Percentiles rank a stretch among this genome's conserved stretches.
Conservation (phyloP, 1,140 invertebrate species). For the Drosophila murphyi region DNA sequence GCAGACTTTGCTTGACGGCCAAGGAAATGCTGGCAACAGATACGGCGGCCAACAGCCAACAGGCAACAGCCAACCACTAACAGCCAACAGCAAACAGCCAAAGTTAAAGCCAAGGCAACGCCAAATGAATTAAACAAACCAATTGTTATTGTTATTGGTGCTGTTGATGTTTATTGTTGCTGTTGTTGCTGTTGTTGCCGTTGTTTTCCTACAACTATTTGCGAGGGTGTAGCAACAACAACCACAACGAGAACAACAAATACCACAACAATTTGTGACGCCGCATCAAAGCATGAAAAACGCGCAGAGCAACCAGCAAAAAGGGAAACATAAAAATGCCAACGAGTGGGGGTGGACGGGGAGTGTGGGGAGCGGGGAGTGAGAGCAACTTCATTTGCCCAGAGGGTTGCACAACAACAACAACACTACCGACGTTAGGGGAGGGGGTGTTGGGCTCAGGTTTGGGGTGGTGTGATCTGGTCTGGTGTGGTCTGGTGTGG, state of each 20-base stretch:
- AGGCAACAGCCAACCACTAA: conserved; percentile 12
- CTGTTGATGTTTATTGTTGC: not conserved
- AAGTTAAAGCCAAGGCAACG: conserved; percentile 35
- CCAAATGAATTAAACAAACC: conserved; percentile 49
- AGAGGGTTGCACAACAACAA: conserved; percentile 1
- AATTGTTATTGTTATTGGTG: conserved; percentile 7
- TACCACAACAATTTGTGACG: conserved; percentile 68
- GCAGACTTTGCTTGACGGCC: conserved; percentile 24
- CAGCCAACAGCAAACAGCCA: conserved; percentile 6
- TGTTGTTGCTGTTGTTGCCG: conserved; percentile 6
- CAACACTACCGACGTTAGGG: too few relatives aligned
- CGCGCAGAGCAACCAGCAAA: conserved; percentile 52
- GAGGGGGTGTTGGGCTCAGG: not conserved
- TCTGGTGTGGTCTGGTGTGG: not conserved
- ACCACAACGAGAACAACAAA: conserved; percentile 38
- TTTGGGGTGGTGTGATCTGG: not conserved
- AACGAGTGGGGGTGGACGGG: conserved; percentile 16
- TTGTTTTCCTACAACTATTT: conserved; percentile 30
- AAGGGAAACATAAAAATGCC: conserved; percentile 39
- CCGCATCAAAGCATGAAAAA: conserved; percentile 65
- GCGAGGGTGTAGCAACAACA: conserved; percentile 38
- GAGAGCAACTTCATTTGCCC: conserved; percentile 45
- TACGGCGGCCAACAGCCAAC: conserved; percentile 14
- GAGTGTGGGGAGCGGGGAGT: not conserved
- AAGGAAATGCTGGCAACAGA: conserved; percentile 35